Conservation (phyloP, 1,140 invertebrate genomes). For the Colletes gigas region DNA sequence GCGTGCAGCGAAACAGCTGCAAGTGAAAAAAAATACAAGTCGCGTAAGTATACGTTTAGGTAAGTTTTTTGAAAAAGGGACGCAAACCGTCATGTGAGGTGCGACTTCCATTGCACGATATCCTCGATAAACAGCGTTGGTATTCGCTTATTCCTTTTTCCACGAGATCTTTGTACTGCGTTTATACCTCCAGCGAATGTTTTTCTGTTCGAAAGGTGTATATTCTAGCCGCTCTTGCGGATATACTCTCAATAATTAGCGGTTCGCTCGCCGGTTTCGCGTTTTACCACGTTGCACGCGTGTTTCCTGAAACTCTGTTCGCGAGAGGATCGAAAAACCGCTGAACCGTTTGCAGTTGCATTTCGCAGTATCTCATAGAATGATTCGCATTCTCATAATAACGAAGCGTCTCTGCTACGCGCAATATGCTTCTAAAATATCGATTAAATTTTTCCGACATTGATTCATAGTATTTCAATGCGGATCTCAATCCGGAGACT, state of each 20-base stretch:
- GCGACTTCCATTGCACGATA: neutral
- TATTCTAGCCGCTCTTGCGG: neutral
- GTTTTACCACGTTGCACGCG: neutral
- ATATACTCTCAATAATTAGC: slow-evolving; percentile 13
- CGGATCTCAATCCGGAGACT: no score
- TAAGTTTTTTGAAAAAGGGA: neutral
- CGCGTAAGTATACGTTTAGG: slow-evolving; percentile 11
- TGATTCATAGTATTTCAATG: no score
- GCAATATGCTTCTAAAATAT: no score
- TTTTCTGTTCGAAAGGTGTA: neutral
- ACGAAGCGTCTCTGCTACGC: neutral
- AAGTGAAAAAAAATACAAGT: neutral
- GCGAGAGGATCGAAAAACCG: neutral
- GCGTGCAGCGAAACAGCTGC: neutral
- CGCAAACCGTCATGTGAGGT: neutral
- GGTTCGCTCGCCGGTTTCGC: neutral
- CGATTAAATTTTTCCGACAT: no score
- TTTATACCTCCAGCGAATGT: slow-evolving; percentile 5
- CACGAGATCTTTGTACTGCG: neutral
- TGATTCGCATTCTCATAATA: neutral
- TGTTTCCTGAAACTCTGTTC: neutral
- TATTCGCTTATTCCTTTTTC: neutral
- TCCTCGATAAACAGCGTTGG: slow-evolving; percentile 1
- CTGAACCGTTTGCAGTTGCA: neutral
- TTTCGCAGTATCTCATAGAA: neutral